phyloP scores from a whole-genome alignment of 2,797 vertebrate species.

The Borostomias antarcticus region DNA sequence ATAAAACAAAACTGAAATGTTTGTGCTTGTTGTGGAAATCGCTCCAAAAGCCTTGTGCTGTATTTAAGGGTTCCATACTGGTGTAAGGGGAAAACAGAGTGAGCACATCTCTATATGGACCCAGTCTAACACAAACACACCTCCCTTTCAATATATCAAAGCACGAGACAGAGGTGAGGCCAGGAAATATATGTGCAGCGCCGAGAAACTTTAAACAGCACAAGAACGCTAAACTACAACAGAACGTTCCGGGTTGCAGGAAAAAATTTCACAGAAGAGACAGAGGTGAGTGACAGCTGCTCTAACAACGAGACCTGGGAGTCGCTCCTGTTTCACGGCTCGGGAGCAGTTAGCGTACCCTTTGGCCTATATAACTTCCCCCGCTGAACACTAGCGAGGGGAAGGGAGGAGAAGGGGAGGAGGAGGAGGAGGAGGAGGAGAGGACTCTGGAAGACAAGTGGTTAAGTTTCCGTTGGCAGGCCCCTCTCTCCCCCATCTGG shows the following conservation, averaged over 20 bases:
- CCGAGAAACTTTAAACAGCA: slow-evolving; percentile 28
- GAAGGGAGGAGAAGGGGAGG: not conserved
- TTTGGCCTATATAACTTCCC: slow-evolving; percentile 75
- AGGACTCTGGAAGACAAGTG: slow-evolving; percentile 59
- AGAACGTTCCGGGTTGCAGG: slow-evolving; percentile 22
- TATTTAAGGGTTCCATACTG: slow-evolving; percentile 22
- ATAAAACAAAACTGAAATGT: slow-evolving; percentile 19
- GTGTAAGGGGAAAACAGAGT: slow-evolving; percentile 31
- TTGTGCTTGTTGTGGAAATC: slow-evolving; percentile 29
- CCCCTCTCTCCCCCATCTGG: slow-evolving; percentile 63
- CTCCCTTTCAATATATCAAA: slow-evolving; percentile 1
- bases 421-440: slow-evolving; percentile 3
- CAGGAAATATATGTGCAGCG: slow-evolving; percentile 15
- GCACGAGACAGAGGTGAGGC: slow-evolving; percentile 16
- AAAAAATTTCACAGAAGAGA: not conserved
- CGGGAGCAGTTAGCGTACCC: slow-evolving; percentile 70
- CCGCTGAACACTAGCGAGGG: slow-evolving; percentile 45
- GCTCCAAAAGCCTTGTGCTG: slow-evolving; percentile 11
- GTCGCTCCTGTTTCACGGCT: slow-evolving; percentile 60
- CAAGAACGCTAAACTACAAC: slow-evolving; percentile 28
- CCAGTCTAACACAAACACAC: not conserved
- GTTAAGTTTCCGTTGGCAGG: slow-evolving; percentile 74
- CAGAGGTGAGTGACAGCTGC: slow-evolving; percentile 49
- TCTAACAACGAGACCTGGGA: slow-evolving; percentile 39
- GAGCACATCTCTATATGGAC: slow-evolving; percentile 18